These are phyloP conservation scores for Thymallus thymallus DNA, from an alignment of 2,113 vertebrate species.

Conservation along the genomic window DNA sequence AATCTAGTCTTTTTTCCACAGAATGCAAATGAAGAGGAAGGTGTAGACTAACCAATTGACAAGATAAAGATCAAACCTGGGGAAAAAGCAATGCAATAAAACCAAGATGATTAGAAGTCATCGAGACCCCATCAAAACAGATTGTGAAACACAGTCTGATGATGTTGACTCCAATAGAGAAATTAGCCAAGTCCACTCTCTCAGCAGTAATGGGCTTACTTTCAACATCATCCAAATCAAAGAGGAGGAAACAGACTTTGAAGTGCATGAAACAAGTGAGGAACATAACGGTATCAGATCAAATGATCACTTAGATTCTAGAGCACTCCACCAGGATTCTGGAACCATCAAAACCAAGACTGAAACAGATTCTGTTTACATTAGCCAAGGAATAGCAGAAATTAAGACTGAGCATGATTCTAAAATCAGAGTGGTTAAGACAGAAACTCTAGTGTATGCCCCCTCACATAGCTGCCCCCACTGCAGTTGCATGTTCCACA, in stretches of 20 bases:
- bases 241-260: slow-evolving; percentile 54
- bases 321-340: slow-evolving; percentile 7
- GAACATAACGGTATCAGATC: too few relatives aligned
- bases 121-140: slow-evolving; percentile 21
- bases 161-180: slow-evolving; percentile 14
- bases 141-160: slow-evolving; percentile 32
- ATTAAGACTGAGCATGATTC: slow-evolving; percentile 65
- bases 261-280: slow-evolving; percentile 5
- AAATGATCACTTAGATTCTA: slow-evolving; percentile 10
- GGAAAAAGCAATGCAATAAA: slow-evolving; percentile 29
- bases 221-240: slow-evolving; percentile 54
- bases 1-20: not conserved
- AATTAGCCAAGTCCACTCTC: slow-evolving; percentile 6
- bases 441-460: slow-evolving; percentile 34
- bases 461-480: slow-evolving; percentile 68
- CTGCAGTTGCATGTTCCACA: slow-evolving; percentile 75
- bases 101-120: slow-evolving; percentile 12
- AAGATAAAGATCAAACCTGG: slow-evolving; percentile 44
- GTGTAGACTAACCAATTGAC: not conserved
- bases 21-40: not conserved
- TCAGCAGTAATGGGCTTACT: slow-evolving; percentile 15
- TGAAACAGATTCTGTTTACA: slow-evolving; percentile 25
- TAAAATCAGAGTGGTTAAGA: slow-evolving; percentile 55
- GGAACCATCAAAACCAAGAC: slow-evolving; percentile 66
- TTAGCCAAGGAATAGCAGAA: slow-evolving; percentile 61